Conservation (phyloP, 2,797 vertebrate species). For the Nothura maculosa region DNA sequence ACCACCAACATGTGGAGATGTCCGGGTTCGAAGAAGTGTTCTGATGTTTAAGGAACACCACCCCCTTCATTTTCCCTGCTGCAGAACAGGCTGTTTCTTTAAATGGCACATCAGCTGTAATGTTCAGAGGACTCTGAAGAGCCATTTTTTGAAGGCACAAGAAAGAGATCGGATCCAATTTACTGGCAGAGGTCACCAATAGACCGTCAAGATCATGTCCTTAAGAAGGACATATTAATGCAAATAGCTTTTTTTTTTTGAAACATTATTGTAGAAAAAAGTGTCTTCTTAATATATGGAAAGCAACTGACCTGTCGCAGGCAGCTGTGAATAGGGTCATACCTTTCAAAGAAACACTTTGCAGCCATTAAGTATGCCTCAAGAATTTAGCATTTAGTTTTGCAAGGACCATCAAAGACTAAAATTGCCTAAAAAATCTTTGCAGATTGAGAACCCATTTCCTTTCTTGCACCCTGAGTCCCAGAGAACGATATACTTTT, state of each 20-base stretch:
- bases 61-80: background rate
- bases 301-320: background rate
- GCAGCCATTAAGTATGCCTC: background rate
- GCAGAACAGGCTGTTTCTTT: fast-evolving
- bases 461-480: background rate
- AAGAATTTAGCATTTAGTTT: background rate
- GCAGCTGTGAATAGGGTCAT: background rate
- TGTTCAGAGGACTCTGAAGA: background rate
- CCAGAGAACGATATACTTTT: background rate
- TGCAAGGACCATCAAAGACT: background rate
- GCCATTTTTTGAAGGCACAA: background rate
- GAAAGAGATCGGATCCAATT: background rate
- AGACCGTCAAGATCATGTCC: background rate
- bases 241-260: background rate
- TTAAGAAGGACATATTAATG: background rate
- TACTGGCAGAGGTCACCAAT: background rate
- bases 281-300: fast-evolving
- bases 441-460: background rate
- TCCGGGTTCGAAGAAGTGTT: background rate
- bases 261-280: background rate
- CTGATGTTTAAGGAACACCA: background rate
- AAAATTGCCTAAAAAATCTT: background rate
- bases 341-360: background rate
- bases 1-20: background rate
- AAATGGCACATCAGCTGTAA: background rate